Percentiles rank a stretch among this genome's conserved stretches.
Conservation (phyloP, 2,888 invertebrate genomes). For the Gastracanthus pulcherrimus region DNA sequence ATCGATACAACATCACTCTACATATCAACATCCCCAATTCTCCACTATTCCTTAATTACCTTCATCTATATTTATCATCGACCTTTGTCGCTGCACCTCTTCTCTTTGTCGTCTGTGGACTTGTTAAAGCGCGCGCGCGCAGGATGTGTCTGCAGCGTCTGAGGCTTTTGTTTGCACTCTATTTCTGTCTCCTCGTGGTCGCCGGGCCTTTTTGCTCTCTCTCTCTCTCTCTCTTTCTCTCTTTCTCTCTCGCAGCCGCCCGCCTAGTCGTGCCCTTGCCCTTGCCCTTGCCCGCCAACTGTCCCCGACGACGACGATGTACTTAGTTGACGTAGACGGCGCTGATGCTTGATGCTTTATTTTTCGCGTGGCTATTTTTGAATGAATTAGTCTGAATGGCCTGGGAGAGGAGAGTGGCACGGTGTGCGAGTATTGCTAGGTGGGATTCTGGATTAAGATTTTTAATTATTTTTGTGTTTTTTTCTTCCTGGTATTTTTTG, state of each 20-base stretch:
- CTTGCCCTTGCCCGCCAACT: conserved; percentile 41
- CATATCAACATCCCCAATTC: no score
- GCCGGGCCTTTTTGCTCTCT: conserved; percentile 3
- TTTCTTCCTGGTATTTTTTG: no score
- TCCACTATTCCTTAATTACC: not conserved
- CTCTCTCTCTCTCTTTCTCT: conserved; percentile 9
- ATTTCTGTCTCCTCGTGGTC: conserved; percentile 34
- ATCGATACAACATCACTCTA: no score
- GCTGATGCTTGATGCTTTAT: conserved; percentile 32
- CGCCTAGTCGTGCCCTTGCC: conserved; percentile 7
- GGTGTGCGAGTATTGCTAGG: no score
- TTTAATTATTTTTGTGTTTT: no score
- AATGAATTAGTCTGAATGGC: conserved; percentile 61
- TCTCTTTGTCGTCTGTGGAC: not conserved
- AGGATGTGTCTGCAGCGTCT: conserved; percentile 36
- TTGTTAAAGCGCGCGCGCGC: not conserved
- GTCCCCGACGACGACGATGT: conserved; percentile 49
- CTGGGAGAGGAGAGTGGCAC: not conserved
- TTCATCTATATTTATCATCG: not conserved
- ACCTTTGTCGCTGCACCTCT: conserved; percentile 2
- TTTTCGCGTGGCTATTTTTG: conserved; percentile 37
- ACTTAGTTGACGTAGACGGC: conserved; percentile 34
- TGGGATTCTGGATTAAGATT: no score
- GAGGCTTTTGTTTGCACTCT: conserved; percentile 40
- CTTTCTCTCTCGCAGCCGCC: not conserved